Conservation (phyloP, 2,888 invertebrate genomes). For the Erpobdella octoculata region DNA sequence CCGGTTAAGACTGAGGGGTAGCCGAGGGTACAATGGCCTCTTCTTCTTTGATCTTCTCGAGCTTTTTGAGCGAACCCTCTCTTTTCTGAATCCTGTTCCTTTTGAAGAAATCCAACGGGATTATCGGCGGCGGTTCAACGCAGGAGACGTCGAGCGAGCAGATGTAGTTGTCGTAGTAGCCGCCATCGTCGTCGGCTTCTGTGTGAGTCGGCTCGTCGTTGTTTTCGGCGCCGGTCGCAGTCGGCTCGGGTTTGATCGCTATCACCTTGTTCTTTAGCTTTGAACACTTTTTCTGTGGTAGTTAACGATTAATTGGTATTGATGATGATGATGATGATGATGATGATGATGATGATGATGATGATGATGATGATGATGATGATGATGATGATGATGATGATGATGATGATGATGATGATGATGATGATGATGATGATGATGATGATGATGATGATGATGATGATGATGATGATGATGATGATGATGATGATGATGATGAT, state of each 20-base stretch:
- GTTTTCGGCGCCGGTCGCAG: no score
- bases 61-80: no score
- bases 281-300: no score
- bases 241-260: no score
- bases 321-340: constrained; percentile 49
- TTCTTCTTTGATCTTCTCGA: neutral
- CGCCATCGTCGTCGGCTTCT: neutral
- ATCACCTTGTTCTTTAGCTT: no score
- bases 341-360: constrained; percentile 48
- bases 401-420: constrained; percentile 45
- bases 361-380: constrained; percentile 48
- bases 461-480: constrained; percentile 44
- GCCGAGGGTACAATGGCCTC: neutral
- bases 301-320: constrained; percentile 46
- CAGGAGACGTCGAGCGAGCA: neutral
- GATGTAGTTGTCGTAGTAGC: neutral
- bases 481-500: constrained; percentile 45
- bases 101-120: neutral
- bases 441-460: constrained; percentile 42
- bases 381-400: constrained; percentile 43
- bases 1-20: neutral
- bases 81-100: no score
- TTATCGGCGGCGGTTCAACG: neutral
- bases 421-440: constrained; percentile 43
- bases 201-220: neutral